phyloP scores from a whole-genome alignment of 2,888 invertebrate species.

The Limnephilus auricula region DNA sequence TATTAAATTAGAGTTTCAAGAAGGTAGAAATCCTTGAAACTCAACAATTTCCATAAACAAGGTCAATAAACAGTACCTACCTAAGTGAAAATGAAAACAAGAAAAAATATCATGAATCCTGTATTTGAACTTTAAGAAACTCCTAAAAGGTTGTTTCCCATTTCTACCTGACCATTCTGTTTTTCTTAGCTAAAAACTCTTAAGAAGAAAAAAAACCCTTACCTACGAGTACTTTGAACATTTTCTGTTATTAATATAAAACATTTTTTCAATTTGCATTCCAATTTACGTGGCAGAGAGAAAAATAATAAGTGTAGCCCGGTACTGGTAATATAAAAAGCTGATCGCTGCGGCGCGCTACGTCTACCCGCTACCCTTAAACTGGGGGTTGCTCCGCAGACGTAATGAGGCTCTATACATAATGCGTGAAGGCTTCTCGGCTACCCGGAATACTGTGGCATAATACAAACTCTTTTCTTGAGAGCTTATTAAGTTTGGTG shows the following conservation, averaged over 20 bases:
- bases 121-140: not conserved
- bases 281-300: conserved; percentile 60
- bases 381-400: conserved; percentile 6
- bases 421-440: conserved; percentile 45
- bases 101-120: not conserved
- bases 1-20: not conserved
- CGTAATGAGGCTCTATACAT: conserved; percentile 48
- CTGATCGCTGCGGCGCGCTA: conserved; percentile 22
- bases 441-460: conserved; percentile 24
- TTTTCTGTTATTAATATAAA: conserved; percentile 29
- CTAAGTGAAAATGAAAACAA: not conserved
- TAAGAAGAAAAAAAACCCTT: not conserved
- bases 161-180: not conserved
- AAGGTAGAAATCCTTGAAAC: not conserved
- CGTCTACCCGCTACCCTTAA: conserved; percentile 10
- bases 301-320: conserved; percentile 49
- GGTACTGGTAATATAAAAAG: conserved; percentile 36
- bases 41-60: not conserved
- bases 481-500: conserved; percentile 32
- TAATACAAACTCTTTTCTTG: conserved; percentile 27
- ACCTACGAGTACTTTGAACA: not conserved
- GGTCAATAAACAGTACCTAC: not conserved
- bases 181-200: not conserved
- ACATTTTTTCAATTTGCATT: conserved; percentile 64
- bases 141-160: not conserved